These are phyloP conservation scores for Naja naja DNA, from an alignment of 2,113 vertebrate species.

Conservation along the genomic window DNA sequence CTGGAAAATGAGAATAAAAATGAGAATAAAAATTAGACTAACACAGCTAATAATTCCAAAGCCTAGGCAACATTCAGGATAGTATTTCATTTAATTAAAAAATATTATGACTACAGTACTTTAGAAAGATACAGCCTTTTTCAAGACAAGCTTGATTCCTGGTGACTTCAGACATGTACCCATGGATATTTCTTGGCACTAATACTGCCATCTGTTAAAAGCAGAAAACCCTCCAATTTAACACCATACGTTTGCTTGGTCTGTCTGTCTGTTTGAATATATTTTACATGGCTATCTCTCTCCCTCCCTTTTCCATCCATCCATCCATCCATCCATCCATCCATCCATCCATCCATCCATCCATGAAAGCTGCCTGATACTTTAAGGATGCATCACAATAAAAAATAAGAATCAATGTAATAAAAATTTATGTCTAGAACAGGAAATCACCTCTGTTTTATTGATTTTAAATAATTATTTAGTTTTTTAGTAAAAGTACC, in stretches of 20 bases:
- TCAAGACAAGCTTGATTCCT: background rate
- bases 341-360: background rate
- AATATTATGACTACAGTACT: background rate
- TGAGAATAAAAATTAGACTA: background rate
- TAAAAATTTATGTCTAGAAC: background rate
- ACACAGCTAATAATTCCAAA: background rate
- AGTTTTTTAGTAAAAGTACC: background rate
- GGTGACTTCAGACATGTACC: background rate
- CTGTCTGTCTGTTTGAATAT: background rate
- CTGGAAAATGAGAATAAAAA: slow-evolving; percentile 68
- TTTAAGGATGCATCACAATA: background rate
- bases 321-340: background rate
- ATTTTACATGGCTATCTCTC: background rate
- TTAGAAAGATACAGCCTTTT: background rate
- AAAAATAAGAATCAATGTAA: background rate
- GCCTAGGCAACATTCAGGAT: background rate
- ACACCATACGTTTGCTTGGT: background rate
- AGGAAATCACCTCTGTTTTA: background rate
- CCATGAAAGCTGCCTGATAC: background rate
- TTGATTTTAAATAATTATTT: background rate
- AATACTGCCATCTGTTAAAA: background rate
- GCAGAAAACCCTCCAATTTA: background rate
- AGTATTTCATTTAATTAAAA: background rate
- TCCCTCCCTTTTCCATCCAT: background rate
- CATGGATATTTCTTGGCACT: background rate